Conservation (phyloP, 2,113 vertebrate genomes). For the Shinisaurus crocodilurus region DNA sequence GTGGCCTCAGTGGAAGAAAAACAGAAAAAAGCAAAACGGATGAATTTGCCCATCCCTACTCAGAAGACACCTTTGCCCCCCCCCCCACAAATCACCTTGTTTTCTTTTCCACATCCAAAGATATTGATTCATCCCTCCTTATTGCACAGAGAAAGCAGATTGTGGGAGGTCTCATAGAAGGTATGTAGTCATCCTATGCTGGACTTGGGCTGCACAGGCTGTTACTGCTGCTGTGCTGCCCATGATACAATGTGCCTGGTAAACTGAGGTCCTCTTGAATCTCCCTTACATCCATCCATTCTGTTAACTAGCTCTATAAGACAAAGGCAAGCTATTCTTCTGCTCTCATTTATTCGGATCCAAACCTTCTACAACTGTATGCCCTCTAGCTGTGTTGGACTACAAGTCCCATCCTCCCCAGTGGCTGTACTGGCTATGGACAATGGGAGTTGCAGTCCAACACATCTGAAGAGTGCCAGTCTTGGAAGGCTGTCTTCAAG, state of each 20-base stretch:
- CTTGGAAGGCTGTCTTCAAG: too few relatives aligned
- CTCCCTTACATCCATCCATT: neutral
- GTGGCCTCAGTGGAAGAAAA: neutral
- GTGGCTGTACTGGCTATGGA: too few relatives aligned
- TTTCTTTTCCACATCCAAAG: neutral
- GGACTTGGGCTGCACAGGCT: neutral
- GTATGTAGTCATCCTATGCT: neutral
- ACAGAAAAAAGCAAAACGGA: too few relatives aligned
- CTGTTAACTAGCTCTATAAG: neutral
- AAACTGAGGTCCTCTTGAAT: neutral
- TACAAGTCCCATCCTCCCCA: too few relatives aligned
- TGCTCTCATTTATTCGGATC: neutral
- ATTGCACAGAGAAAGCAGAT: neutral
- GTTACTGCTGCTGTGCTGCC: neutral
- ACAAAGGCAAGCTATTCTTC: neutral
- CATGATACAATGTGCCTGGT: neutral
- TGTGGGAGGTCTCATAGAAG: neutral
- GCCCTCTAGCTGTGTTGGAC: too few relatives aligned
- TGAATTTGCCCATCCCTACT: too few relatives aligned
- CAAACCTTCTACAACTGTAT: neutral
- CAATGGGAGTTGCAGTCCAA: too few relatives aligned
- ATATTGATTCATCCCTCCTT: neutral
- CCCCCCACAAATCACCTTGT: neutral
- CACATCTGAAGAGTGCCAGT: too few relatives aligned
- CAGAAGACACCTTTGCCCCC: neutral